Conservation (phyloP, 2,888 invertebrate genomes). For the Hyppa rectilinea region DNA sequence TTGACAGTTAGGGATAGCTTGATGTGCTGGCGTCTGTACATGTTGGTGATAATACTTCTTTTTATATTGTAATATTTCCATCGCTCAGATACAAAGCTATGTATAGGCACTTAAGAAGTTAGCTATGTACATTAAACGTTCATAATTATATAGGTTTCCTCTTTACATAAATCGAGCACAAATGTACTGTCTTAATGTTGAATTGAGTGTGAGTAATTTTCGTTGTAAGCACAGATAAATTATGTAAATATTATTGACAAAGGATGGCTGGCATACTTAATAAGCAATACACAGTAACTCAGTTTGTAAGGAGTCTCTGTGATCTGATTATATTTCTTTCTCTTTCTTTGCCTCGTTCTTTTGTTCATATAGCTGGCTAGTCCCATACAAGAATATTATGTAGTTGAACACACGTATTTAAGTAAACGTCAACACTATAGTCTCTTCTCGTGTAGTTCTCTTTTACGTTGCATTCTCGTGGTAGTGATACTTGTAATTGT, state of each 20-base stretch:
- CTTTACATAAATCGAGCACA: constrained; percentile 50
- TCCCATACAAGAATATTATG: constrained; percentile 32
- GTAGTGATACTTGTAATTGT: constrained; percentile 56
- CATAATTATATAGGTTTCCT: constrained; percentile 46
- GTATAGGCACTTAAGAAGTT: constrained; percentile 45
- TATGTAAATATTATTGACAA: constrained; percentile 60
- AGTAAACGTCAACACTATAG: constrained; percentile 20
- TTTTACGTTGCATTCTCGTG: constrained; percentile 54
- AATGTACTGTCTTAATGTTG: constrained; percentile 52
- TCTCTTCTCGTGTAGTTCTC: constrained; percentile 37
- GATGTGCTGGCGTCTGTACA: too few relatives aligned
- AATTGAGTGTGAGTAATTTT: constrained; percentile 46
- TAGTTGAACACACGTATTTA: constrained; percentile 33
- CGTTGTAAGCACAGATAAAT: constrained; percentile 44
- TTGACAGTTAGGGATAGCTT: too few relatives aligned
- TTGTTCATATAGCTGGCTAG: constrained; percentile 45
- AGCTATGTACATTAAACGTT: constrained; percentile 50
- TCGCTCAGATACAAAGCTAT: constrained; percentile 53
- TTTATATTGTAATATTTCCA: constrained; percentile 51
- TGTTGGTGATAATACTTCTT: constrained; percentile 50
- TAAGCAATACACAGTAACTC: constrained; percentile 27
- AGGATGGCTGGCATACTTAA: constrained; percentile 52
- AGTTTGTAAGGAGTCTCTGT: constrained; percentile 32
- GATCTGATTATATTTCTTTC: constrained; percentile 37
- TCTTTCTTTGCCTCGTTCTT: constrained; percentile 33